Conservation (phyloP, 92 coral and sea anemone species). For the Bergia puertoricense region DNA sequence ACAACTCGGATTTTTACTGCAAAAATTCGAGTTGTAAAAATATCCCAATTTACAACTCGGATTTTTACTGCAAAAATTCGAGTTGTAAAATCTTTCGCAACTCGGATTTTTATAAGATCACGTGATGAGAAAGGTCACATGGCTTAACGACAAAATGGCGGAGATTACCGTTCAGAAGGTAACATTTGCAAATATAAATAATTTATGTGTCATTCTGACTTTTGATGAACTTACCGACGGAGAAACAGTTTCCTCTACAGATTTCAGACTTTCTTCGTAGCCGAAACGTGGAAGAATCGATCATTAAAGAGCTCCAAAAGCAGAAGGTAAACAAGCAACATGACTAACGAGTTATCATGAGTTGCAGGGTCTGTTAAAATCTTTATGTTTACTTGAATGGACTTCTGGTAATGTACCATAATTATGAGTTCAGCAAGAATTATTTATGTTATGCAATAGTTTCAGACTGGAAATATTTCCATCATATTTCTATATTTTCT, state of each 20-base stretch:
- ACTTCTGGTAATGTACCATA: neutral
- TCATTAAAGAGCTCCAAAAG: constrained; percentile 30
- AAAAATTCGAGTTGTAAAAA: no score
- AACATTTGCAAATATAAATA: constrained; percentile 1
- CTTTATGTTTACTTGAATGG: neutral
- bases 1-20: constrained; percentile 9
- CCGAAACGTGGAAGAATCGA: neutral
- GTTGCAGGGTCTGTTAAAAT: no score
- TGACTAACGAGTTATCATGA: neutral
- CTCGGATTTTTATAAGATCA: no score
- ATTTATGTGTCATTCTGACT: neutral
- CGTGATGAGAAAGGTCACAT: constrained; percentile 16
- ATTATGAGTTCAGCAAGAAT: neutral
- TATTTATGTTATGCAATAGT: neutral
- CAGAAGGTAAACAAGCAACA: constrained; percentile 40
- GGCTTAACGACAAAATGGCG: constrained; percentile 11
- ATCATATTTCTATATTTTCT: neutral
- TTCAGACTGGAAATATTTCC: neutral
- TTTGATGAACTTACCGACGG: neutral
- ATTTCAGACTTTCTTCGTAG: constrained; percentile 41
- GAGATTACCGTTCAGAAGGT: constrained; percentile 13
- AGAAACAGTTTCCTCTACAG: constrained; percentile 19
- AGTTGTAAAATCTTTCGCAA: neutral
- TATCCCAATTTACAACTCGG: no score
- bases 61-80: constrained; percentile 21